Base-by-base conservation (phyloP, 1,140 invertebrate species). In the Listronotus oregonensis region DNA sequence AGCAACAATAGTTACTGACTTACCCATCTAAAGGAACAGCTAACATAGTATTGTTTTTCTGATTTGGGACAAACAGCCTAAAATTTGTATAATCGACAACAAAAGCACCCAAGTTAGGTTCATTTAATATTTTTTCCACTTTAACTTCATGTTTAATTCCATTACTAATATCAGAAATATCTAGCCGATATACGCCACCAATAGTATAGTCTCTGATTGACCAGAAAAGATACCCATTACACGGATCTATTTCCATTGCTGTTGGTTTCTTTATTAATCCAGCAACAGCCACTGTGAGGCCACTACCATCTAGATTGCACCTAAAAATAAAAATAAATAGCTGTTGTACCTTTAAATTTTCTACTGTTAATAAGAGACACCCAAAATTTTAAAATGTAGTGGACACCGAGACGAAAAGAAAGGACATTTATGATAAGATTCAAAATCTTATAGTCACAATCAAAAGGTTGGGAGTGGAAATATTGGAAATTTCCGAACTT, bases 191-290 rank as follows among this genome's bases (percentile, higher is more conserved):
- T 12, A 97, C 74, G 1, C 91, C 91, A 8, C 85, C 86, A n/a
- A 18, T 11, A 14, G 82, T 80, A 3, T 76, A 65, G 1, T 84
- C 85, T 52, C 83, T 77, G 7, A 85, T 74, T 5, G 87, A 85
- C 89, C 92, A 95, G 78, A 94, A 97, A 3, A 97, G 78, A 78
- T 91, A 93, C 3, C 94, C 95, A 78, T 96, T 97, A 67, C 92
- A 90, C 18, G 95, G 92, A 83, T 97, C 95, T 0, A 96, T 89
- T 78, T 95, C 88, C 63, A 97, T 85, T 72, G 93, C 90, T 47
- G 85, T 81, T 0, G 93, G 89, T 71, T 85, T 82, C 0, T 82
- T 83, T 17, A 83, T 77, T 21, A 94, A 83, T 0, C 87, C 86
- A 15, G 85, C 84, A 57, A 90, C 78, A 10, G 90, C 87, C 0